Evolutionary conservation across 2,797 vertebrate genomes (phyloP).

Genomic region (Aldrovandia affinis): DNA sequence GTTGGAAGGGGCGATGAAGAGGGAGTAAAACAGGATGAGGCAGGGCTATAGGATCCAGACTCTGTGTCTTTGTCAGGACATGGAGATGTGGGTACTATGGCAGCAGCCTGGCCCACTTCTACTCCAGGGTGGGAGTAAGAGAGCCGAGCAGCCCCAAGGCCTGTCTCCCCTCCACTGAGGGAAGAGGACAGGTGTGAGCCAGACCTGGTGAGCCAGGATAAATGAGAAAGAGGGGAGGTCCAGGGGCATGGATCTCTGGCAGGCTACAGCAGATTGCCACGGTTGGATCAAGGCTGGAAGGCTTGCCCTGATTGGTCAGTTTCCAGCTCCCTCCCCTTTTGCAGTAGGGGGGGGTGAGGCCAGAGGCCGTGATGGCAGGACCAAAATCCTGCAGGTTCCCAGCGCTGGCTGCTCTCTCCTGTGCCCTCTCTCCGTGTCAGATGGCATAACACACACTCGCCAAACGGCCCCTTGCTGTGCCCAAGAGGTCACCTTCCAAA

Average conservation of each 20-base stretch:
- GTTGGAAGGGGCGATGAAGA: not conserved
- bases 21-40: not conserved
- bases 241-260: not conserved
- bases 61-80: not conserved
- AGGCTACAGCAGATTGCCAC: not conserved
- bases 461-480: not conserved
- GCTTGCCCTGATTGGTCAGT: not conserved
- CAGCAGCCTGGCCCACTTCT: not conserved
- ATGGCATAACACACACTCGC: not conserved
- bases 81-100: not conserved
- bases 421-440: not conserved
- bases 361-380: not conserved
- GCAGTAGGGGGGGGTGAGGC: not conserved
- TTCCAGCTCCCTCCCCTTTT: not conserved
- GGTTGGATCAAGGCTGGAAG: not conserved
- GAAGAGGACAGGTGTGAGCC: not conserved
- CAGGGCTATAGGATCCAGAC: not conserved
- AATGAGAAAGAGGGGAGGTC: not conserved
- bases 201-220: not conserved
- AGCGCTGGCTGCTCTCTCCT: not conserved
- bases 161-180: no score
- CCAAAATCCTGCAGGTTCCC: not conserved
- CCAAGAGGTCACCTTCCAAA: slow-evolving; percentile 9
- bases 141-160: not conserved
- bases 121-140: not conserved